phyloP scores from a whole-genome alignment of 2,113 vertebrate species.

The Nestor notabilis region DNA sequence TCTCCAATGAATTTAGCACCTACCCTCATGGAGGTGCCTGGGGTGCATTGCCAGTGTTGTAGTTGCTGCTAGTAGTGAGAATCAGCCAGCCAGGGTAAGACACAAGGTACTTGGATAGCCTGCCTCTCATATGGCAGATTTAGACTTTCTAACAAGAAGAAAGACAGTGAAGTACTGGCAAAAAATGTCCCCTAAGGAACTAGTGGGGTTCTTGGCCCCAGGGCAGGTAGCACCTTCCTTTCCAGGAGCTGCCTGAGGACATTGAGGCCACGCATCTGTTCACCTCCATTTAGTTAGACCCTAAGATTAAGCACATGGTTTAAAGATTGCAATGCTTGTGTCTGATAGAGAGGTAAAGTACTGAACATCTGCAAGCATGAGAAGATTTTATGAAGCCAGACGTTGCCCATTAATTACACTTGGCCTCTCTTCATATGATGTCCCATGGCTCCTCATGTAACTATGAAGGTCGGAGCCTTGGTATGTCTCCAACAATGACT shows the following conservation, averaged over 20 bases:
- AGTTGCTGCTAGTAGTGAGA: not conserved
- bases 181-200: fast-evolving
- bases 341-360: not conserved
- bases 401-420: not conserved
- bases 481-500: not conserved
- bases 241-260: not conserved
- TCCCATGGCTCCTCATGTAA: not conserved
- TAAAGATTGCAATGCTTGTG: not conserved
- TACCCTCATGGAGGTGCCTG: fast-evolving
- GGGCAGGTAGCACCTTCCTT: not conserved
- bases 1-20: not conserved
- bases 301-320: not conserved
- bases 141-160: not conserved
- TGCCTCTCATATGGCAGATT: not conserved
- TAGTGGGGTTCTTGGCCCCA: not conserved
- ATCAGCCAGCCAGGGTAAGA: not conserved
- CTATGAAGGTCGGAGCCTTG: not conserved
- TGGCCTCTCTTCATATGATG: not conserved
- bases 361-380: not conserved
- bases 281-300: not conserved
- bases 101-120: not conserved
- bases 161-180: not conserved
- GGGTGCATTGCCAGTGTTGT: fast-evolving
- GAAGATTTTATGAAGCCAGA: slow-evolving; percentile 20
- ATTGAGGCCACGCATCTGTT: not conserved